Evolutionary conservation across 2,888 invertebrate species (phyloP).

Genomic region (Machimus atricapillus): DNA sequence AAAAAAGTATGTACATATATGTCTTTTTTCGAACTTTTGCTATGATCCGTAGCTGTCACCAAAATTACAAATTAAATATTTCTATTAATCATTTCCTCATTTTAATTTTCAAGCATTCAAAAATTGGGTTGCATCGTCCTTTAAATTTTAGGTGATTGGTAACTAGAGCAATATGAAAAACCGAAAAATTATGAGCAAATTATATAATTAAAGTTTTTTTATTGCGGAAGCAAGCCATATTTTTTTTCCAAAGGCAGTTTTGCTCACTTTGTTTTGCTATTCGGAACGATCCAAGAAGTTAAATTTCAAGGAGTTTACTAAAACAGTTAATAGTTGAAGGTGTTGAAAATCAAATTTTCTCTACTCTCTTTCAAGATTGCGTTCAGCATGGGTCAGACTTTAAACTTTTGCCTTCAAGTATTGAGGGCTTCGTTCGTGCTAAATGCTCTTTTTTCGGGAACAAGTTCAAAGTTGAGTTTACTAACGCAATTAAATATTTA

Average conservation of each 20-base stretch:
- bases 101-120: too few relatives aligned
- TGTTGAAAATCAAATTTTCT: not conserved
- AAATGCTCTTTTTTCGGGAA: not conserved
- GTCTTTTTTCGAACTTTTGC: too few relatives aligned
- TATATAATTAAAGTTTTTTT: not conserved
- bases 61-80: too few relatives aligned
- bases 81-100: too few relatives aligned
- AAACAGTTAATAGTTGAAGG: not conserved
- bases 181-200: too few relatives aligned
- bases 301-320: not conserved
- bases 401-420: not conserved
- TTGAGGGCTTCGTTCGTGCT: not conserved
- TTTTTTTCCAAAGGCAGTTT: not conserved
- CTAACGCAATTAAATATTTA: not conserved
- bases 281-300: not conserved
- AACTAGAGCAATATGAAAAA: not conserved
- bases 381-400: not conserved
- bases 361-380: not conserved
- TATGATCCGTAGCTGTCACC: too few relatives aligned
- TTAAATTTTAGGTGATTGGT: too few relatives aligned
- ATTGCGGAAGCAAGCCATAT: not conserved
- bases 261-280: not conserved
- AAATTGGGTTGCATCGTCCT: too few relatives aligned
- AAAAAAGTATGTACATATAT: too few relatives aligned
- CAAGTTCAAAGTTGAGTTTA: not conserved